Percentiles rank a stretch among this genome's conserved stretches.
phyloP scores from a whole-genome alignment of 2,888 invertebrate species.

The Drymonia ruficornis region DNA sequence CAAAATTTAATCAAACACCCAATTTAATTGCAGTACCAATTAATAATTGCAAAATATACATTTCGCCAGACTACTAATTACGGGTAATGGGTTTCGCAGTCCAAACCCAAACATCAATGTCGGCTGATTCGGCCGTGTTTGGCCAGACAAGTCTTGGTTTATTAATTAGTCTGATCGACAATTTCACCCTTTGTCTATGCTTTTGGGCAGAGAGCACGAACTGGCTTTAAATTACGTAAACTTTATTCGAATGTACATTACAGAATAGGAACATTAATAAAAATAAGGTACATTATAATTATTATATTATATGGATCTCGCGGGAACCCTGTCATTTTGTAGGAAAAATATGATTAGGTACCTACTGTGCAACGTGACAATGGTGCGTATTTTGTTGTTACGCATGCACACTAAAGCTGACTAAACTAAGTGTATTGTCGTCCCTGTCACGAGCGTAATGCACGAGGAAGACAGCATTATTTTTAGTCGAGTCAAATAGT shows the following conservation, averaged over 20 bases:
- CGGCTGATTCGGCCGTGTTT: constrained; percentile 47
- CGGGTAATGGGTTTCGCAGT: constrained; percentile 45
- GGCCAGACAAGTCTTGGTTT: constrained; percentile 67
- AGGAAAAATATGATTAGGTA: too few species aligned
- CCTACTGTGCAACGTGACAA: too few species aligned
- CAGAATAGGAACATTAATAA: too few species aligned
- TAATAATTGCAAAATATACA: constrained; percentile 14
- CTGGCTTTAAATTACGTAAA: background rate
- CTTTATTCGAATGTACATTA: background rate
- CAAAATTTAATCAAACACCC: constrained; percentile 6
- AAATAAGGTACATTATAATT: too few species aligned
- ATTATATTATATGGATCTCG: too few species aligned
- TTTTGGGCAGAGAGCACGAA: constrained; percentile 4
- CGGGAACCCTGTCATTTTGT: too few species aligned
- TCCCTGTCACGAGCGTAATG: too few species aligned
- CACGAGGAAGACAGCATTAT: too few species aligned
- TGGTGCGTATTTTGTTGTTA: too few species aligned
- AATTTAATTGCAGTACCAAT: constrained; percentile 6
- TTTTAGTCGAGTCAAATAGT: too few species aligned
- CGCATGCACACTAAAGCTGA: too few species aligned
- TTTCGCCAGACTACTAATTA: constrained; percentile 38
- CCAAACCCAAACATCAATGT: constrained; percentile 50
- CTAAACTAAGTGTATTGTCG: too few species aligned
- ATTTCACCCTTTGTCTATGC: constrained; percentile 41
- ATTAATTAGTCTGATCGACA: constrained; percentile 60